Base-by-base conservation (phyloP, 2,113 vertebrate species). In the Caracal caracal region DNA sequence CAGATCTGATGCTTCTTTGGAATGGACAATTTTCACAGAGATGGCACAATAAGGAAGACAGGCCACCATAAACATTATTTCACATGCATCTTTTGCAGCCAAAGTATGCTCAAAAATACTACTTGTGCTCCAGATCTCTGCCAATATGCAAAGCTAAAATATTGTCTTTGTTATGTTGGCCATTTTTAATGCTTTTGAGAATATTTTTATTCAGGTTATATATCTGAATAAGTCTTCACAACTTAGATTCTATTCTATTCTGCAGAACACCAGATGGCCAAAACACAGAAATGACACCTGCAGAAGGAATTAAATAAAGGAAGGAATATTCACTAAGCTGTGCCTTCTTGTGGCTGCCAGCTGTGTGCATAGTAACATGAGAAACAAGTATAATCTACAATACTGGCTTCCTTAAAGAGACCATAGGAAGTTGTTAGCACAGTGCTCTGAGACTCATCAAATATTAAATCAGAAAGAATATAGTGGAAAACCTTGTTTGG, bases 251-350 rank as follows among this genome's bases (percentile, higher is more conserved):
- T 97, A 86, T 66, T 96, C 76, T 97, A 26, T 82, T 91, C 91
- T 78, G 35, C 35, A 83, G 63, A 97, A 94, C 33, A 94, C 40
- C 95, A 96, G 94, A 96, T 96, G 95, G 96, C 49, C 94, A 80
- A 82, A 97, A 93, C 79, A 65, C 88, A 95, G 79, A 94, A 97
- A 94, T 92, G 88, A 96, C 79, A 97, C 91, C 95, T 97, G 91
- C 88, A 92, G 63, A 96, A 97, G 40, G 37, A 96, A 95, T 95
- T 91, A 96, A 96, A 97, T 71, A 95, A 95, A 96, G 83, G 79
- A 92, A 95, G 40, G 30, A 85, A 96, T 84, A 75, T 61, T 96
- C 68, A 75, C 78, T 75, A 96, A 90, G 78, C 65, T 96, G 88
- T 95, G n/a, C 79, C 49, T 89, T 94, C 95, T 91, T 93, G 16